Conservation (phyloP, 2,888 invertebrate genomes). For the Drosophila multiciliata region DNA sequence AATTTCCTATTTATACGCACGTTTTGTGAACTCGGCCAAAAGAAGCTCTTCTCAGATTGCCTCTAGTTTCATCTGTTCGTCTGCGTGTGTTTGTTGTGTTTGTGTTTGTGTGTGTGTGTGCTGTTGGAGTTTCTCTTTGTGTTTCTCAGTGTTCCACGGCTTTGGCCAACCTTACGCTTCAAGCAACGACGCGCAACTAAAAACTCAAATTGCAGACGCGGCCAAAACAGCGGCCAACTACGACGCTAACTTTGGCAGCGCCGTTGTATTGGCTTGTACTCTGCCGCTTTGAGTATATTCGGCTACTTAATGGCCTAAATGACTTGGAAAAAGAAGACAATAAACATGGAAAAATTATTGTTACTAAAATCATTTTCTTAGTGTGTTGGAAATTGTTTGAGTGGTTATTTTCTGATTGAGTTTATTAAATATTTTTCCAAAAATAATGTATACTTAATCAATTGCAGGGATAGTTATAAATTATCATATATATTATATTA, state of each 20-base stretch:
- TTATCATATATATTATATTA: neutral
- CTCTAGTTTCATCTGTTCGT: neutral
- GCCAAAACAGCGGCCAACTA: slow-evolving; percentile 57
- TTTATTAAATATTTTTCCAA: neutral
- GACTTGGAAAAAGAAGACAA: neutral
- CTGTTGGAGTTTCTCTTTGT: slow-evolving; percentile 4
- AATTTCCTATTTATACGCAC: slow-evolving; percentile 57
- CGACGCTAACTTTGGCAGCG: slow-evolving; percentile 31
- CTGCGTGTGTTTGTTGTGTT: neutral
- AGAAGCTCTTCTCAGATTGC: slow-evolving; percentile 18
- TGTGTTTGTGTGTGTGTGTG: slow-evolving; percentile 8
- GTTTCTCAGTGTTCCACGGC: slow-evolving; percentile 16
- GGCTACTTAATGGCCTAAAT: neutral
- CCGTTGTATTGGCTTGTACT: slow-evolving; percentile 33
- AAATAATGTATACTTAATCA: neutral
- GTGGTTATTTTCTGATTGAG: neutral
- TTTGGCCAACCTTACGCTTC: slow-evolving; percentile 67
- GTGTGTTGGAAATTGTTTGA: neutral
- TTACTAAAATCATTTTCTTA: no score
- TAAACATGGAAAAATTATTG: neutral
- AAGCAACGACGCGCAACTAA: slow-evolving; percentile 80
- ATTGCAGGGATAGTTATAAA: neutral
- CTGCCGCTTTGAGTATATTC: slow-evolving; percentile 3
- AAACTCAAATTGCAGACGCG: slow-evolving; percentile 70
- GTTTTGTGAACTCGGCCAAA: slow-evolving; percentile 48